Evolutionary conservation across 2,888 invertebrate genomes (phyloP).

Genomic region (Orthosia gracilis): DNA sequence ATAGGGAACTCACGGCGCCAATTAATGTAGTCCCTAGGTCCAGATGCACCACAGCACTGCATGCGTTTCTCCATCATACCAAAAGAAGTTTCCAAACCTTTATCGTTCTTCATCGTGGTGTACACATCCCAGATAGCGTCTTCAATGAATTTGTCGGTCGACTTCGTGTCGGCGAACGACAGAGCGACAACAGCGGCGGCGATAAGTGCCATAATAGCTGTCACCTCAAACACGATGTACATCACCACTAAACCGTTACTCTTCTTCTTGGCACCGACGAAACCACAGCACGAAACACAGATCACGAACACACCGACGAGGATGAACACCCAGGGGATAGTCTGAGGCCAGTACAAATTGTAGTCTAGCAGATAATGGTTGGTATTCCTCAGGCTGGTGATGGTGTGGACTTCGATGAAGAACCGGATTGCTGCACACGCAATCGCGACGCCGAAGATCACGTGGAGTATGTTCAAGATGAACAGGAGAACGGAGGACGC

Average conservation of each 20-base stretch:
- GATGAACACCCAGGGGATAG: slow-evolving; percentile 86
- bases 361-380: slow-evolving; percentile 87
- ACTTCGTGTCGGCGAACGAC: slow-evolving; percentile 80
- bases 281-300: slow-evolving; percentile 81
- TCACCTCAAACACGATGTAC: slow-evolving; percentile 76
- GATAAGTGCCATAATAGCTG: slow-evolving; percentile 75
- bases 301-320: slow-evolving; percentile 80
- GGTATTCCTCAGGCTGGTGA: slow-evolving; percentile 80
- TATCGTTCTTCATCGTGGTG: slow-evolving; percentile 79
- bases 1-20: slow-evolving; percentile 83
- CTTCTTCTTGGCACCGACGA: slow-evolving; percentile 78
- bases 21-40: slow-evolving; percentile 85
- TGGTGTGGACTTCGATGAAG: slow-evolving; percentile 80
- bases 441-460: slow-evolving; percentile 77
- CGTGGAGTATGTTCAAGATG: slow-evolving; percentile 78
- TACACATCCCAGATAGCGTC: slow-evolving; percentile 87
- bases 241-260: slow-evolving; percentile 76
- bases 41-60: slow-evolving; percentile 86
- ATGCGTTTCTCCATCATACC: slow-evolving; percentile 81
- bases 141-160: slow-evolving; percentile 82
- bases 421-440: slow-evolving; percentile 82
- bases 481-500: slow-evolving; percentile 71
- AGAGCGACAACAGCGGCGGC: slow-evolving; percentile 78
- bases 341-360: slow-evolving; percentile 87
- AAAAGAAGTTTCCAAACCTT: slow-evolving; percentile 75